A percentile compares a stretch with the other conserved stretches of the same genome.
Conservation (phyloP, 2,888 invertebrate species). For the Nephrotoma flavescens region DNA sequence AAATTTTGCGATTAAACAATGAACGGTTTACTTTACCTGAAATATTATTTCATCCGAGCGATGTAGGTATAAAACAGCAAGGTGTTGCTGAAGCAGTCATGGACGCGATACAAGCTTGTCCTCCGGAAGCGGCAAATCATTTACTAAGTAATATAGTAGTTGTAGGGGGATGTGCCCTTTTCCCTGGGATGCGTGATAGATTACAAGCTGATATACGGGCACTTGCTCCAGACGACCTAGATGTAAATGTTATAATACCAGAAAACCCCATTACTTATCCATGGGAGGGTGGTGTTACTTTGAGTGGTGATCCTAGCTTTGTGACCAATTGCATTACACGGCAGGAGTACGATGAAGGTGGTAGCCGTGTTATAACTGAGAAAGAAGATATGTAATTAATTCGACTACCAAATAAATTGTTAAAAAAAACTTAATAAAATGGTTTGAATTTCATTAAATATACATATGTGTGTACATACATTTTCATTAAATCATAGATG, state of each 20-base stretch:
- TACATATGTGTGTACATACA: no score
- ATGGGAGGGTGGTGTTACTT: conserved; percentile 74
- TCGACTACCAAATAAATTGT: background rate
- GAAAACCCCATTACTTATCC: conserved; percentile 66
- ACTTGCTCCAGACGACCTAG: conserved; percentile 59
- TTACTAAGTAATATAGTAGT: conserved; percentile 72
- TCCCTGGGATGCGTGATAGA: conserved; percentile 72
- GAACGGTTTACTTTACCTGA: conserved; percentile 94
- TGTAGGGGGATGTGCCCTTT: conserved; percentile 64
- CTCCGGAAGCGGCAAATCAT: conserved; percentile 57
- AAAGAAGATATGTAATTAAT: conserved; percentile 33
- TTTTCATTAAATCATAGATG: no score
- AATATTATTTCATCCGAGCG: conserved; percentile 84
- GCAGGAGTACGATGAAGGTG: conserved; percentile 83
- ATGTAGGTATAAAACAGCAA: conserved; percentile 73
- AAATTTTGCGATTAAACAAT: conserved; percentile 76
- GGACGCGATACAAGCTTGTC: conserved; percentile 58
- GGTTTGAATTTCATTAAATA: no score
- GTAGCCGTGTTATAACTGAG: conserved; percentile 42
- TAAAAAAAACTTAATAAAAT: no score
- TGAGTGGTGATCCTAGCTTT: conserved; percentile 61
- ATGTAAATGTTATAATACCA: conserved; percentile 56
- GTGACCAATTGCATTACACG: conserved; percentile 56
- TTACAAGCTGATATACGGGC: conserved; percentile 64
- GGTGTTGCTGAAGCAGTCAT: conserved; percentile 85